These are phyloP conservation scores for Nomia melanderi DNA, from an alignment of 1,140 invertebrate genomes.

Conservation along the genomic window DNA sequence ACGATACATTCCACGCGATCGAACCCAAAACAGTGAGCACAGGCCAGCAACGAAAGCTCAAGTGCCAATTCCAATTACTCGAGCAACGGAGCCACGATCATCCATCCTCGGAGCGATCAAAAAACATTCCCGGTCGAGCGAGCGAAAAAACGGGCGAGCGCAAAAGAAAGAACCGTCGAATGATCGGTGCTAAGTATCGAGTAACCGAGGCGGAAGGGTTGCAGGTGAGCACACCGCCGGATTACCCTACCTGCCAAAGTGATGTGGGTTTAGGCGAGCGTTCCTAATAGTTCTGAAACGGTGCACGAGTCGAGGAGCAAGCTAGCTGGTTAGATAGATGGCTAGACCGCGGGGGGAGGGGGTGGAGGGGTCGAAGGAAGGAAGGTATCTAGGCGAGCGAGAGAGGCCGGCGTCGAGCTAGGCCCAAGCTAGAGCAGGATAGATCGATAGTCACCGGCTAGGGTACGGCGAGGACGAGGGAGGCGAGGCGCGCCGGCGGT, in stretches of 20 bases:
- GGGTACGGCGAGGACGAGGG: background rate
- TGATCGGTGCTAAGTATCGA: slow-evolving; percentile 9
- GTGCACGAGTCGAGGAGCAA: slow-evolving; percentile 62
- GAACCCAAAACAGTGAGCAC: no score
- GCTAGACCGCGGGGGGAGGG: slow-evolving; percentile 36
- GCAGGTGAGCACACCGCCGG: slow-evolving; percentile 59
- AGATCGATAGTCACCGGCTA: slow-evolving; percentile 21
- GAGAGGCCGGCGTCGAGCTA: background rate
- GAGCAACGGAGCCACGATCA: no score
- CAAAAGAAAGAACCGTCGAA: background rate
- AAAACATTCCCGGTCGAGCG: no score
- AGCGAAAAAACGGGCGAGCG: no score
- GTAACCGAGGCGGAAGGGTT: slow-evolving; percentile 1
- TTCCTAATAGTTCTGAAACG: slow-evolving; percentile 72
- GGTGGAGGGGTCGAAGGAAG: background rate
- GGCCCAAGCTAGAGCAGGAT: slow-evolving; percentile 30
- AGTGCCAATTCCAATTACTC: no score
- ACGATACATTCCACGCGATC: no score
- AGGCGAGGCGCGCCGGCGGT: background rate
- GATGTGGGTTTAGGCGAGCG: slow-evolving; percentile 61
- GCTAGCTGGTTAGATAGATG: slow-evolving; percentile 56
- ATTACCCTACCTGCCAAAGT: slow-evolving; percentile 62
- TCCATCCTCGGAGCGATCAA: background rate
- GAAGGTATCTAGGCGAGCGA: slow-evolving; percentile 58
- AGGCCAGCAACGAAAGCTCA: no score